These are phyloP conservation scores for Erannis defoliaria DNA, from an alignment of 2,888 invertebrate species.

Conservation along the genomic window DNA sequence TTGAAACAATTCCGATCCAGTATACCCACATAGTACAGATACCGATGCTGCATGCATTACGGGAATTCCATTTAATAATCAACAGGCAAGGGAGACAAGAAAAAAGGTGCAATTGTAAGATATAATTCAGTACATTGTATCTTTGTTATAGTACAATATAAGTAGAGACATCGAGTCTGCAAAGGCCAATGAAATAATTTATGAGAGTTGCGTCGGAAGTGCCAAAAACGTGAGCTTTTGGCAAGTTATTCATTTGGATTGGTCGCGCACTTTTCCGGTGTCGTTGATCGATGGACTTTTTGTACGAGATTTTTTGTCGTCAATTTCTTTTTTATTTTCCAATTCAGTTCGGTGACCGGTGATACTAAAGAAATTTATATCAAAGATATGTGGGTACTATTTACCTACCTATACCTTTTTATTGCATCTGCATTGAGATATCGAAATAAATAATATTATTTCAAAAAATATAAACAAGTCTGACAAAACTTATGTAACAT, in stretches of 20 bases:
- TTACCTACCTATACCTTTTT: too few species aligned
- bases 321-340: conserved; percentile 22
- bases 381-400: neutral
- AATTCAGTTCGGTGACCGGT: conserved; percentile 18
- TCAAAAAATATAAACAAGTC: too few species aligned
- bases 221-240: conserved; percentile 51
- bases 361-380: conserved; percentile 6
- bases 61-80: conserved; percentile 20
- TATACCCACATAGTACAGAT: conserved; percentile 16
- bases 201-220: conserved; percentile 50
- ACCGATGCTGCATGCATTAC: conserved; percentile 26
- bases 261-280: conserved; percentile 46
- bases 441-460: too few species aligned
- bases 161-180: neutral
- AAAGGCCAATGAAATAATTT: conserved; percentile 44
- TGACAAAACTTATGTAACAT: too few species aligned
- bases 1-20: conserved; percentile 34
- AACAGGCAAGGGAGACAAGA: conserved; percentile 17
- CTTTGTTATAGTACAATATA: neutral
- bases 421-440: neutral
- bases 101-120: neutral
- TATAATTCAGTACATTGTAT: neutral
- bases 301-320: conserved; percentile 27
- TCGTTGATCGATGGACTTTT: conserved; percentile 43
- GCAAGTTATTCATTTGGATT: conserved; percentile 41